Evolutionary conservation across 1,140 invertebrate genomes (phyloP).

Genomic region (Lamellibrachia luymesi): DNA sequence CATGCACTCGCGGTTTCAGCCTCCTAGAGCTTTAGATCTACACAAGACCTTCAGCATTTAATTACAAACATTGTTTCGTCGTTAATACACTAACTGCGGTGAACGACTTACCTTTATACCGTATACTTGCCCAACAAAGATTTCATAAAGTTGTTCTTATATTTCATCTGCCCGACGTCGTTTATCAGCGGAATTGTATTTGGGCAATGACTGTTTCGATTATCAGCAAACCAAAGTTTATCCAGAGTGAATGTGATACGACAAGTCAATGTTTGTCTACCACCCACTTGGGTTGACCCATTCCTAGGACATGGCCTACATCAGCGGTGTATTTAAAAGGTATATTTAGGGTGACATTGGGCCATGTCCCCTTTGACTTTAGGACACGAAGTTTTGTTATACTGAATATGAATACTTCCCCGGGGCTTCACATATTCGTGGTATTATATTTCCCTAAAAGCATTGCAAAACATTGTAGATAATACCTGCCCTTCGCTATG

Average conservation of each 20-base stretch:
- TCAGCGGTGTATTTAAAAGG: background rate
- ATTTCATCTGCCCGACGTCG: background rate
- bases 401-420: too few species aligned
- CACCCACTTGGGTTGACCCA: background rate
- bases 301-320: background rate
- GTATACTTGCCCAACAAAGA: background rate
- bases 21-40: background rate
- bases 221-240: background rate
- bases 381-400: too few species aligned
- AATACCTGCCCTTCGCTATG: too few species aligned
- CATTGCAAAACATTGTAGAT: too few species aligned
- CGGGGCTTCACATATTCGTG: too few species aligned
- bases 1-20: background rate
- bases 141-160: background rate
- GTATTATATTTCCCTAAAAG: too few species aligned
- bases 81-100: background rate
- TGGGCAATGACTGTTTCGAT: background rate
- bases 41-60: background rate
- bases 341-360: too few species aligned
- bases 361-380: too few species aligned
- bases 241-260: background rate
- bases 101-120: background rate
- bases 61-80: background rate
- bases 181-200: background rate
- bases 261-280: background rate